phyloP scores from a whole-genome alignment of 1,140 invertebrate species.

The Oppia nitens region DNA sequence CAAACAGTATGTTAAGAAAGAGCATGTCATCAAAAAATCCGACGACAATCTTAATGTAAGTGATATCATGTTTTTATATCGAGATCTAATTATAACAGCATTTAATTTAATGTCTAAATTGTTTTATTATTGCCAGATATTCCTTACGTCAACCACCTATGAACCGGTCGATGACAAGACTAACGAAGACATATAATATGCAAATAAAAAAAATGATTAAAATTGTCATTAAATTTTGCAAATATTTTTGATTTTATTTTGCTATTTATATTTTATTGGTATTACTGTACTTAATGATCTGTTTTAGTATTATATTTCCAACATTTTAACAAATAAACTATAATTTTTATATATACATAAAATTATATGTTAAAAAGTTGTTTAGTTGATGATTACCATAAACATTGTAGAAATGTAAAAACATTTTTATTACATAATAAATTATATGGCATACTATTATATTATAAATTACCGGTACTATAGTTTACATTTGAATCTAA shows the following conservation, averaged over 20 bases:
- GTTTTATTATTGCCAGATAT: not conserved
- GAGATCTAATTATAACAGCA: not conserved
- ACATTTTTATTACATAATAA: not conserved
- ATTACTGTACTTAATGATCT: too few relatives aligned
- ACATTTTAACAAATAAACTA: too few relatives aligned
- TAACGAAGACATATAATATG: too few relatives aligned
- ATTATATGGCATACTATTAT: not conserved
- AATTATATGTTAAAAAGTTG: not conserved
- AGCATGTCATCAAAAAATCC: not conserved
- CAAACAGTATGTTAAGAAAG: not conserved
- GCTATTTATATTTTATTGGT: too few relatives aligned
- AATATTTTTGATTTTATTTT: too few relatives aligned
- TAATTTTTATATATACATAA: too few relatives aligned
- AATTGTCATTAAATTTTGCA: too few relatives aligned
- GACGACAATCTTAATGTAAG: not conserved
- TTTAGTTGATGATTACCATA: not conserved
- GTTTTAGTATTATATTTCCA: too few relatives aligned
- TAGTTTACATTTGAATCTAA: not conserved
- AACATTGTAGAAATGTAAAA: not conserved
- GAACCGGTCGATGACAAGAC: not conserved
- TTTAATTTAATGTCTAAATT: not conserved
- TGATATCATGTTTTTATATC: not conserved
- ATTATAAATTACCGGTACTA: not conserved
- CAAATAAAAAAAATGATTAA: not conserved
- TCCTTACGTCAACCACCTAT: not conserved